Evolutionary conservation across 1,140 invertebrate genomes (phyloP).

Genomic region (Calephelis nemesis): DNA sequence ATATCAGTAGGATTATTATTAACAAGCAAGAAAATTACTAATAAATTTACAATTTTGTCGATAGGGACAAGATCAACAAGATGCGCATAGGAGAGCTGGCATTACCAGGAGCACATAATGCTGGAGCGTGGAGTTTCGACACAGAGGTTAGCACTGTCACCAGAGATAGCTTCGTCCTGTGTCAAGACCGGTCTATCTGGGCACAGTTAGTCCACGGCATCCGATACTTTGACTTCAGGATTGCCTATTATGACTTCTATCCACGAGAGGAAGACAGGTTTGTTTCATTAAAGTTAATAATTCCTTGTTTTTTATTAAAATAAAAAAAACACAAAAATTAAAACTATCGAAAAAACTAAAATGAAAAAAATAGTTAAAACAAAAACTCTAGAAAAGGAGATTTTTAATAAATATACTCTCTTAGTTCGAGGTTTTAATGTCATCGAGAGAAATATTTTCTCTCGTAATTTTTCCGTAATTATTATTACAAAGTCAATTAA

Average conservation of each 20-base stretch:
- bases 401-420: no score
- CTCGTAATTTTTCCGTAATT: no score
- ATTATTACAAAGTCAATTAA: no score
- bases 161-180: constrained; percentile 67
- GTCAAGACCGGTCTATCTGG: constrained; percentile 89
- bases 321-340: no score
- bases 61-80: constrained; percentile 59
- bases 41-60: background rate
- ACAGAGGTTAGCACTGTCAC: constrained; percentile 52
- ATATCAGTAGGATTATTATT: no score
- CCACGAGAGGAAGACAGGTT: constrained; percentile 57
- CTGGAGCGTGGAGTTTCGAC: constrained; percentile 70
- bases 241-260: constrained; percentile 68
- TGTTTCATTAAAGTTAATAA: background rate
- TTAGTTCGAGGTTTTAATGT: no score
- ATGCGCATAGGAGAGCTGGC: constrained; percentile 63
- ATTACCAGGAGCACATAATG: constrained; percentile 69
- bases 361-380: no score
- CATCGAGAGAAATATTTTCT: no score
- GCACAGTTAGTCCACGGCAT: constrained; percentile 89
- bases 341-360: no score
- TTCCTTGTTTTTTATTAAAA: no score
- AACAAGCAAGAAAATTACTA: no score
- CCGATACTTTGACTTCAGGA: constrained; percentile 88
- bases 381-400: no score